Evolutionary conservation across 2,113 vertebrate species (phyloP).

Genomic region (Pedionomus torquatus): DNA sequence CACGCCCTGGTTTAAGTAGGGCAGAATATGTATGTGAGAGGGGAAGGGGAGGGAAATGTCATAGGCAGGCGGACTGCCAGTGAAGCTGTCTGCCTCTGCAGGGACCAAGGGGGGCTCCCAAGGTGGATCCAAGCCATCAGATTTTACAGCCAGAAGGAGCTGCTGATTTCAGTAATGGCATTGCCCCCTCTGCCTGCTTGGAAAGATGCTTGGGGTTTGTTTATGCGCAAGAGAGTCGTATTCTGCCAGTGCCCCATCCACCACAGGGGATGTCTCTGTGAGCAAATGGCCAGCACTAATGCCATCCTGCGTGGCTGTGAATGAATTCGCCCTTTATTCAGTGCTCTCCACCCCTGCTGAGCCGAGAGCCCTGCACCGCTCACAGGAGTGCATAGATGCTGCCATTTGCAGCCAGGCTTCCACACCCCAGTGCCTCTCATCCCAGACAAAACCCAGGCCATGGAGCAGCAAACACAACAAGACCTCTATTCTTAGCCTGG

Average conservation of each 20-base stretch:
- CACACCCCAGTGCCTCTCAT: background rate
- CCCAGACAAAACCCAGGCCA: background rate
- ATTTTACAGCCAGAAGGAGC: background rate
- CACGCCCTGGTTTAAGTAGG: background rate
- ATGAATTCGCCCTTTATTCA: conserved; percentile 40
- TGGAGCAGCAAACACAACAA: background rate
- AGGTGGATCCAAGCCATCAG: background rate
- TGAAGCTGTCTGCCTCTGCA: background rate
- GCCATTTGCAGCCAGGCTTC: background rate
- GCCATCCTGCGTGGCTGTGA: conserved; percentile 1
- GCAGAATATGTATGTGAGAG: background rate
- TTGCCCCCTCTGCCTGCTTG: background rate
- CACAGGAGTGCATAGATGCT: background rate
- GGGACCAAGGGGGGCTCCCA: background rate
- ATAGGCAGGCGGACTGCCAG: fast-evolving
- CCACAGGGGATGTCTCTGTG: background rate
- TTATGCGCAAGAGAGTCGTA: background rate
- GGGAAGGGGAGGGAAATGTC: background rate
- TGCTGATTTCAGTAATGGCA: background rate
- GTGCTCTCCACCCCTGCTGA: background rate
- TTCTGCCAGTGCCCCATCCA: background rate
- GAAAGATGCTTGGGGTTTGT: background rate
- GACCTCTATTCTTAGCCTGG: background rate
- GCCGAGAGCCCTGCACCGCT: background rate
- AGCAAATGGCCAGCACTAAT: conserved; percentile 32